Evolutionary conservation across 1,140 invertebrate genomes (phyloP).

Genomic region (Sesamia nonagrioides): DNA sequence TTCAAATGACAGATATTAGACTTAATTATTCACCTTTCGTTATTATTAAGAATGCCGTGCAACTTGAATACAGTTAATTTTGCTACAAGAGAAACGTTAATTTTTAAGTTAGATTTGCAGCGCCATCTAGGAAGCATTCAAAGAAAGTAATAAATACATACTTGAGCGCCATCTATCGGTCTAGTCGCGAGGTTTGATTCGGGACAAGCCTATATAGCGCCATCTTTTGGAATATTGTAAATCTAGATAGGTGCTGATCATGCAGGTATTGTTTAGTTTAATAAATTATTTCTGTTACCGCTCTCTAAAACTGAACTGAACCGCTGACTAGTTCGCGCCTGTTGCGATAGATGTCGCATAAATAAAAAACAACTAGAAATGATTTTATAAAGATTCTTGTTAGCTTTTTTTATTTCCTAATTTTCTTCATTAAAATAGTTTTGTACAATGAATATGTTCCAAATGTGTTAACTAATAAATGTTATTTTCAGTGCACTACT

Average conservation of each 20-base stretch:
- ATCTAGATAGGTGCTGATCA: not conserved
- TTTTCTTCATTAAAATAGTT: too few relatives aligned
- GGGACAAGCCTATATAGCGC: not conserved
- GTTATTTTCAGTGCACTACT: not conserved
- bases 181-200: too few relatives aligned
- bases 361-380: not conserved
- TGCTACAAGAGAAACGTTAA: not conserved
- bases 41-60: not conserved
- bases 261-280: not conserved
- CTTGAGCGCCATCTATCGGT: not conserved
- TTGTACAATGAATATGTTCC: too few relatives aligned
- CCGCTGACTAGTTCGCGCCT: not conserved
- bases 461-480: too few relatives aligned
- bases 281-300: not conserved
- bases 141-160: not conserved
- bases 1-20: not conserved
- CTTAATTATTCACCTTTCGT: not conserved
- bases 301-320: not conserved
- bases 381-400: not conserved
- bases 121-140: not conserved
- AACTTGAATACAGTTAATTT: not conserved
- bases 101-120: slow-evolving; percentile 2
- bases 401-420: too few relatives aligned
- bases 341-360: not conserved
- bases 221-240: not conserved